Evolutionary conservation across 2,113 vertebrate species (phyloP), one percentile per base, ranked within the genome.

Genomic region (Lampris megalopsis): DNA sequence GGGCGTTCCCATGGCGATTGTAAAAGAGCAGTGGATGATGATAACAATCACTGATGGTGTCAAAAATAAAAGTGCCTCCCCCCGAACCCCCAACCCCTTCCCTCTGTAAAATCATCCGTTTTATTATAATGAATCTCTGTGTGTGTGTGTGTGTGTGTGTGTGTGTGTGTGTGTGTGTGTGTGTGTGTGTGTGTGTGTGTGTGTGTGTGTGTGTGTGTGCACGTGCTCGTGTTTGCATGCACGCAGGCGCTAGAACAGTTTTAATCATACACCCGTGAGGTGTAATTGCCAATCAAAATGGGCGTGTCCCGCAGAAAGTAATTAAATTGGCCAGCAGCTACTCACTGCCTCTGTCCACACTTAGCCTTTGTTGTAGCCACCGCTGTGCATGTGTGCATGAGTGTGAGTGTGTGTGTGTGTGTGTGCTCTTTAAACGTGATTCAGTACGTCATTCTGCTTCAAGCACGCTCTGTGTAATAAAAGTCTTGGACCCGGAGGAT

Each of bases 211-310:
- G 64, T 53, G 64, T 53, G 65, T 54, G 65, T 54, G 76, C 42
- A 82, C 52, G 77, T 83, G 83, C 79, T 69, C 54, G 24, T 68
- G 76, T 37, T 35, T 77, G 76, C 77, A 85, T 77, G 79, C 80
- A 75, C 0, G 4, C 4, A 48, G 48, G 65, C 63, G 71, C 63
- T 70, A 71, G 79, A 81, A 76, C 41, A 24, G 78, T 54, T 91
- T 88, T 91, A 92, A 90, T 91, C 77, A 80, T 62, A 57, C 84
- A 86, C 86, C 73, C 84, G 88, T 81, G 79, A 74, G 72, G 81
- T 81, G 80, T 88, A 90, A 90, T 89, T 87, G 88, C 85, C 83
- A 86, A 80, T 91, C 85, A 88, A 82, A 88, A 81, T 83, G 77
- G 86, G 52, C 24, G 84, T 86, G 76, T 86, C 84, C 66, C 54